Evolutionary conservation across 2,888 invertebrate genomes (phyloP), one percentile per base, ranked within the genome.

Genomic region (Pterostichus niger): DNA sequence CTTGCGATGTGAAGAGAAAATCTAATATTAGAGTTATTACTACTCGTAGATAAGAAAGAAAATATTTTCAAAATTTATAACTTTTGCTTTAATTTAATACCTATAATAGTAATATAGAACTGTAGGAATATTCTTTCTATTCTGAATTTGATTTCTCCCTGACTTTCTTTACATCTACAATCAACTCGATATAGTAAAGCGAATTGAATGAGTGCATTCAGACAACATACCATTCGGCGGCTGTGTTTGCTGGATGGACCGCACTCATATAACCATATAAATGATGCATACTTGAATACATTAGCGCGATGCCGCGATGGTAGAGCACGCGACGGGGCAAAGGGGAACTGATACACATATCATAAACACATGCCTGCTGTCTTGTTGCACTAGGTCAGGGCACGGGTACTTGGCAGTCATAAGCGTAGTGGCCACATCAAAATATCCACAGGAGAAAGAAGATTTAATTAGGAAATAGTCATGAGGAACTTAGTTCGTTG

Each of bases 271-370:
- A 73, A 80, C 52, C 81, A 56, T 56, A 71, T 73, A 81, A 81
- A 81, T 73, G 81, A 81, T 56, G 73, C 54, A 81, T 81, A 71
- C 71, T 54, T 81, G 81, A 71, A 81, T 81, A 81, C 56, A 81
- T 81, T 81, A 81, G 49, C 81, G 79, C 11, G 75, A 49, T 75
- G 35, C 52, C 44, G 75, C 33, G 52, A 71, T 44, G 44, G 40
- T 64, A 64, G 13, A 40, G 64, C 64, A 31, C 40, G 64, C 40
- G 64, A 13, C 31, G 61, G 33, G 13, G 68, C 3, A 15, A 44
- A 15, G 33, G 73, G 7, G 54, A 52, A 24, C 33, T 75, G 75
- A 75, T 75, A 75, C 31, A 64, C 64, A 64, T 75, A 75, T 75
- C 75, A 54, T 75, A 75, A 75, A 75, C 75, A 75, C 35, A 52